phyloP scores from a whole-genome alignment of 2,113 vertebrate species.

The Macheiramphus alcinus region DNA sequence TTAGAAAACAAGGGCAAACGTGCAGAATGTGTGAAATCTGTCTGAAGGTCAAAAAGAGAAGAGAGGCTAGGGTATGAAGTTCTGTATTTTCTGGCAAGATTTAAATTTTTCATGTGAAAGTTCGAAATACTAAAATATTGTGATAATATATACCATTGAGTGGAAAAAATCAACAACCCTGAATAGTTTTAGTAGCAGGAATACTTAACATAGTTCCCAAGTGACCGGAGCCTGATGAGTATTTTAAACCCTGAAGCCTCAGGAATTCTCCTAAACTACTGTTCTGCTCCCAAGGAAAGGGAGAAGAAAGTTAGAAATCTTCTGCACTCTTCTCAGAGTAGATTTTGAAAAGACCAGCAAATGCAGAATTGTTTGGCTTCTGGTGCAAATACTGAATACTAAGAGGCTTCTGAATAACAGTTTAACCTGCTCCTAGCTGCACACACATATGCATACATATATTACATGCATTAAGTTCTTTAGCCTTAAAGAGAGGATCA shows the following conservation, averaged over 20 bases:
- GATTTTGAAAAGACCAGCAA: not conserved
- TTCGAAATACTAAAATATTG: not conserved
- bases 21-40: not conserved
- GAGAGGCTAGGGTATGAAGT: not conserved
- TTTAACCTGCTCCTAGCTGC: not conserved
- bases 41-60: slow-evolving; percentile 22
- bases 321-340: not conserved
- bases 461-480: not conserved
- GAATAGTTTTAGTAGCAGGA: slow-evolving; percentile 36
- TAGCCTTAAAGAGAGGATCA: not conserved
- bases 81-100: not conserved
- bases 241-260: slow-evolving; percentile 45
- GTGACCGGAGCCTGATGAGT: not conserved
- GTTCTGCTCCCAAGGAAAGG: not conserved
- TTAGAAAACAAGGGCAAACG: slow-evolving; percentile 13
- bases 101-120: not conserved
- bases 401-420: not conserved
- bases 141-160: not conserved
- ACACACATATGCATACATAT: not conserved
- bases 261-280: slow-evolving; percentile 28
- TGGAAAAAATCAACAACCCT: not conserved
- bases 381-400: not conserved
- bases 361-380: not conserved
- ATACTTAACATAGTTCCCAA: slow-evolving; percentile 64
- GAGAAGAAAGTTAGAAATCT: not conserved